These are phyloP conservation scores for Clostera curtula DNA, from an alignment of 2,888 invertebrate species.

Conservation along the genomic window DNA sequence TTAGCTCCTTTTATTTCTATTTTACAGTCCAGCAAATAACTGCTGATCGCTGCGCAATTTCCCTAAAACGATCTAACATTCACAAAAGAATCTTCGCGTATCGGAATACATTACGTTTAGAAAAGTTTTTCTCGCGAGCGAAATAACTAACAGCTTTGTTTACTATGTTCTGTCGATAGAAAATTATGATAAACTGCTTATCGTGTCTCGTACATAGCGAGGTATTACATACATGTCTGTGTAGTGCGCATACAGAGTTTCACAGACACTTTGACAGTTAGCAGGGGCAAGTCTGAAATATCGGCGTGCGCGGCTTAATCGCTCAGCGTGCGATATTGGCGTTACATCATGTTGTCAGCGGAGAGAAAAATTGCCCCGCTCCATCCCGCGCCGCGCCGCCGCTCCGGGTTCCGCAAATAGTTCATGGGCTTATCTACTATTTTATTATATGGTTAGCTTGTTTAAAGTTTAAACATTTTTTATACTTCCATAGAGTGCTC, in stretches of 20 bases:
- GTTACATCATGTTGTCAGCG: conserved; percentile 75
- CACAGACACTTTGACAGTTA: conserved; percentile 69
- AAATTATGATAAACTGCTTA: conserved; percentile 34
- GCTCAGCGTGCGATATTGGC: conserved; percentile 74
- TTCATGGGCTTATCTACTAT: too few relatives aligned
- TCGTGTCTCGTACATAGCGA: conserved; percentile 15
- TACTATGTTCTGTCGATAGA: conserved; percentile 24
- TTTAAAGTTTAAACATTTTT: too few relatives aligned
- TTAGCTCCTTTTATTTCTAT: conserved; percentile 52
- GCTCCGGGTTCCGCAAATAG: conserved; percentile 16
- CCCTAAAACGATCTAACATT: conserved; percentile 7
- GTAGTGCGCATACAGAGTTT: conserved; percentile 39
- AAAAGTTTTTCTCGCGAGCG: conserved; percentile 12
- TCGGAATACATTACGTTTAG: conserved; percentile 11
- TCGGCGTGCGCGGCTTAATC: conserved; percentile 73
- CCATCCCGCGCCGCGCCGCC: conserved; percentile 35
- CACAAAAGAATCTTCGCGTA: conserved; percentile 9
- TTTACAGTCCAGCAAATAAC: conserved; percentile 36
- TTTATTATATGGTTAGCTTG: too few relatives aligned
- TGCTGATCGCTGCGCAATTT: conserved; percentile 8
- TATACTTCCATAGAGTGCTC: too few relatives aligned
- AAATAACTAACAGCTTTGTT: conserved; percentile 19
- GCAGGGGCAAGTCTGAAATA: conserved; percentile 73
- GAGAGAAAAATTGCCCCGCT: conserved; percentile 71
- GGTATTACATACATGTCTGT: conserved; percentile 23